Evolutionary conservation across 2,888 invertebrate genomes (phyloP).

Genomic region (Acanthosepion pharaonis): DNA sequence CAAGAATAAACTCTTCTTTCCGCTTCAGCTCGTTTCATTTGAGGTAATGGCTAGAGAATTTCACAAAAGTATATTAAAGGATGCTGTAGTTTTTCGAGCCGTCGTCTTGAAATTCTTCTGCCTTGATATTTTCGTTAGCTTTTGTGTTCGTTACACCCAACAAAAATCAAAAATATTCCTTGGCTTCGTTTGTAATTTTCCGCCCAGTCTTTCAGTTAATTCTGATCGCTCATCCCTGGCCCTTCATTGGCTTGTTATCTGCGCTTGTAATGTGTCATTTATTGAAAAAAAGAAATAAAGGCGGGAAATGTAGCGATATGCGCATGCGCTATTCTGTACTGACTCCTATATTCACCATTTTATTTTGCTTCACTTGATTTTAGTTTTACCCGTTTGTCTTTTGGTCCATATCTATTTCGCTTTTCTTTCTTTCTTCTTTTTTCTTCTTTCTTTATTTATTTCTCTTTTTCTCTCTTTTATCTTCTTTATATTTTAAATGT

Average conservation of each 20-base stretch:
- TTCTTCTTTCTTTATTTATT: too few species aligned
- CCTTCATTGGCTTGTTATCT: not conserved
- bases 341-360: not conserved
- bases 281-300: not conserved
- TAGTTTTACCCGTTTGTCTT: too few species aligned
- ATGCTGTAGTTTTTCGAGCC: not conserved
- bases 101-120: not conserved
- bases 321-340: not conserved
- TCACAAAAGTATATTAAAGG: not conserved
- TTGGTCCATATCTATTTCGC: too few species aligned
- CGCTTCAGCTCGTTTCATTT: not conserved
- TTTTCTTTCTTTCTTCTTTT: too few species aligned
- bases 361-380: too few species aligned
- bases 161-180: not conserved
- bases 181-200: not conserved
- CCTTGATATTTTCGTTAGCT: not conserved
- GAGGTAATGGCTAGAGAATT: not conserved
- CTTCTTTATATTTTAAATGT: not conserved
- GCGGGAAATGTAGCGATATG: not conserved
- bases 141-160: not conserved
- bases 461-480: not conserved
- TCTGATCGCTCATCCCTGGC: not conserved
- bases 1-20: not conserved
- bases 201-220: not conserved
- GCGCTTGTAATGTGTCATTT: not conserved